Evolutionary conservation across 1,140 invertebrate species (phyloP), one percentile per base, ranked within the genome.

Genomic region (Drosophila sulfurigaster): DNA sequence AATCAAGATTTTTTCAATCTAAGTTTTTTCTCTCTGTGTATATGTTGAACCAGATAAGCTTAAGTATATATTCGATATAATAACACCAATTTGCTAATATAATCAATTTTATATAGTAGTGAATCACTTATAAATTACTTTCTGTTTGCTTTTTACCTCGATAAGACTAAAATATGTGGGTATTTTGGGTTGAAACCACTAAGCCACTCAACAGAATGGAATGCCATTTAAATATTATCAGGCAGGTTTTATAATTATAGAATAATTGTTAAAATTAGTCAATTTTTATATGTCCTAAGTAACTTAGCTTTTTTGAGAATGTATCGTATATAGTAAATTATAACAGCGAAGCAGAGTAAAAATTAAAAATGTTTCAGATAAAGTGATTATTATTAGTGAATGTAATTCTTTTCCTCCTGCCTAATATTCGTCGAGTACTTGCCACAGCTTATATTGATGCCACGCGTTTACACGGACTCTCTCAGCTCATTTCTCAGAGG

Each of bases 401-500:
- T 32, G 5, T 5, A 32, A 32, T 7, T 8, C 5, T 8, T 32
- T 32, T 32, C 32, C 32, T 8, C 32, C 11, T 16, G 0, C 5
- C 4, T 7, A 13, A 28, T 8, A 20, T 35, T 46, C 11, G 32
- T 45, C 51, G 69, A 46, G 63, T 66, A 15, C 15, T n/a, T 1
- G 8, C 25, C n/a, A 11, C 35, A 45, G 48, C 68, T 71, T 57
- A 60, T 56, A 45, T 49, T 32, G 41, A 7, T 83, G 81, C 78
- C 78, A 81, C 82, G 82, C 65, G 82, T 62, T 75, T 52, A 15
- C n/a, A 5, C 52, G 62, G 11, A 13, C 49, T 52, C 41, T 6
- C 41, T 43, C n/a, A 6, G 41, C 41, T 43, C n/a, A n/a, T n/a
- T 41, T 41, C 38, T 41, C 38, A n/a, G 38, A 41, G 38, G 38